Conservation (phyloP, 2,113 vertebrate genomes). For the Carassius gibelio region DNA sequence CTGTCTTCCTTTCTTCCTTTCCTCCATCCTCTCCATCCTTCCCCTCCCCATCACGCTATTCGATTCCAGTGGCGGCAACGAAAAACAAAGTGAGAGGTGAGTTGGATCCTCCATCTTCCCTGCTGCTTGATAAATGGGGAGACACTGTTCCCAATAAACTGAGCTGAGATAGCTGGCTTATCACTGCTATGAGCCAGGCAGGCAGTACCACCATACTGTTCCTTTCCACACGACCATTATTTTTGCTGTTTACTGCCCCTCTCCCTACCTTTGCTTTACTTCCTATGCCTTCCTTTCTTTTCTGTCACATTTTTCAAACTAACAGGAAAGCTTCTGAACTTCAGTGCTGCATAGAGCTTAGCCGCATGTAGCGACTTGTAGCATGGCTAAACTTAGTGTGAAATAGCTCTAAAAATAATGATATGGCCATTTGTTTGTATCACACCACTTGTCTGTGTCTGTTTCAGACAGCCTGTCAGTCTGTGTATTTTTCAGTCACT, state of each 20-base stretch:
- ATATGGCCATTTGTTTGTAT: neutral
- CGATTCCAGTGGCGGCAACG: slow-evolving; percentile 76
- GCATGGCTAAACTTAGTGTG: neutral
- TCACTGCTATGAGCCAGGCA: slow-evolving; percentile 50
- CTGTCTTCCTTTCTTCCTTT: slow-evolving; percentile 20
- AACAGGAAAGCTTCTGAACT: slow-evolving; percentile 7
- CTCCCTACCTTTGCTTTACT: slow-evolving; percentile 39
- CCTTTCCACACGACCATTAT: slow-evolving; percentile 15
- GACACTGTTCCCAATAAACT: slow-evolving; percentile 56
- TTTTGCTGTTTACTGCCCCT: slow-evolving; percentile 50
- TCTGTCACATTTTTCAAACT: slow-evolving; percentile 6
- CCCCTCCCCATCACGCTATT: slow-evolving; percentile 45
- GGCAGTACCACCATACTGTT: slow-evolving; percentile 32
- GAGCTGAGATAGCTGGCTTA: slow-evolving; percentile 52
- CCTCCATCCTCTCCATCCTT: slow-evolving; percentile 37
- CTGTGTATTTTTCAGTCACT: neutral
- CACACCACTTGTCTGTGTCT: neutral
- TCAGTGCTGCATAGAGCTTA: neutral
- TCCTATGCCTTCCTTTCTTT: slow-evolving; percentile 13
- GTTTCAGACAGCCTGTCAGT: neutral
- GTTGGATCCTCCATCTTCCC: slow-evolving; percentile 60
- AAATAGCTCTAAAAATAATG: neutral
- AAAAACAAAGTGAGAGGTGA: slow-evolving; percentile 82
- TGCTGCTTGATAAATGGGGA: slow-evolving; percentile 57
- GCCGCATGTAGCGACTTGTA: slow-evolving; percentile 5